Conservation (phyloP, 2,113 vertebrate genomes). For the Crypturellus undulatus region DNA sequence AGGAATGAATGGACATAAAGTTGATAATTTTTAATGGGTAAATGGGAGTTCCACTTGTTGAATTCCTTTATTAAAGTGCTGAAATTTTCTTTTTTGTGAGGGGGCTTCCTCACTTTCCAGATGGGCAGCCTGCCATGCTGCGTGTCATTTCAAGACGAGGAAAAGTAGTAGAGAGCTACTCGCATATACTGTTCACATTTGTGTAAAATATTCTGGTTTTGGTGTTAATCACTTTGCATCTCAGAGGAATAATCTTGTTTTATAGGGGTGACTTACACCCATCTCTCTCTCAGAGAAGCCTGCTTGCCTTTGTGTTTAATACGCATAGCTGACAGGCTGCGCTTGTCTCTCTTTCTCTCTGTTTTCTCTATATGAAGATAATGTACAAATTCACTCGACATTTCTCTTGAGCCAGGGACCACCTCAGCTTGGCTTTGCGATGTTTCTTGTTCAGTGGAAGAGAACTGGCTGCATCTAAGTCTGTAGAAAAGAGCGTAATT, state of each 20-base stretch:
- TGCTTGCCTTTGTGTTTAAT: background rate
- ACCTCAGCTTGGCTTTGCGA: background rate
- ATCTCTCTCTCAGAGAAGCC: background rate
- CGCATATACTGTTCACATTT: background rate
- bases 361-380: background rate
- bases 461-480: background rate
- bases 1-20: background rate
- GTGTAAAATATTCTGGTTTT: background rate
- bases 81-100: background rate
- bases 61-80: background rate
- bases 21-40: accelerated
- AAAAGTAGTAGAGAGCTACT: too few relatives aligned
- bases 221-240: background rate
- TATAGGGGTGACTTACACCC: background rate
- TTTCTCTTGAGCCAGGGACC: constrained; percentile 5
- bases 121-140: background rate
- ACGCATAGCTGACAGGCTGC: constrained; percentile 1
- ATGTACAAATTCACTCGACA: constrained; percentile 22
- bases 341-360: constrained; percentile 30
- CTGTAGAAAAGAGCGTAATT: background rate
- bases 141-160: background rate
- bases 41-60: background rate
- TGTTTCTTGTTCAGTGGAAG: background rate
- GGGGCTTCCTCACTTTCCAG: background rate
- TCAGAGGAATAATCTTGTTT: background rate